Evolutionary conservation across 2,797 vertebrate genomes (phyloP).

Genomic region (Thunnus albacares): DNA sequence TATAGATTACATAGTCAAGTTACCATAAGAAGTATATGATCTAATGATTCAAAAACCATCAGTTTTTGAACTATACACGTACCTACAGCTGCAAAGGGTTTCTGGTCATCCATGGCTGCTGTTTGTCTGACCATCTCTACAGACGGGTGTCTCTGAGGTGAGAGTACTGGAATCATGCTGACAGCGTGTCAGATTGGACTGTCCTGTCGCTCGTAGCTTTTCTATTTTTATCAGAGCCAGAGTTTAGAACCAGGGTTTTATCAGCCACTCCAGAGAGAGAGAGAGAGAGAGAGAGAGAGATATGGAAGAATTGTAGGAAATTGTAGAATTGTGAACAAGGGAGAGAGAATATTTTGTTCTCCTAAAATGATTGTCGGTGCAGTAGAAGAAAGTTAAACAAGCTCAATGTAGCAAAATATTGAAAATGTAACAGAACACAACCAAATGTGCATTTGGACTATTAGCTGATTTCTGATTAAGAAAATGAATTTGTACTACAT

Average conservation of each 20-base stretch:
- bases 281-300: conserved; percentile 17
- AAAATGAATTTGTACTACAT: neutral
- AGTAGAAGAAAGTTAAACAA: conserved; percentile 30
- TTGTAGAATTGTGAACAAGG: conserved; percentile 3
- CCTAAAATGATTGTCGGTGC: neutral
- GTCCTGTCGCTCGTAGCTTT: conserved; percentile 67
- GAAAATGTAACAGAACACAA: neutral
- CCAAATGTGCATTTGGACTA: neutral
- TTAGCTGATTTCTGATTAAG: neutral
- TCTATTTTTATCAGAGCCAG: conserved; percentile 77
- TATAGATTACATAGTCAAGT: neutral
- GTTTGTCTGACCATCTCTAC: conserved; percentile 39
- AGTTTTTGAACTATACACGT: neutral
- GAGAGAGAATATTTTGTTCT: neutral
- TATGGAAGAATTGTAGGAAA: conserved; percentile 28
- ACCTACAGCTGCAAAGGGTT: conserved; percentile 38
- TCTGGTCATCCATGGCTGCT: conserved; percentile 27
- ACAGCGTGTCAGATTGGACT: conserved; percentile 80
- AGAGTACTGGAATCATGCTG: conserved; percentile 71
- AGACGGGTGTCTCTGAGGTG: conserved; percentile 44
- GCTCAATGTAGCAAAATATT: neutral
- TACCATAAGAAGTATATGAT: neutral
- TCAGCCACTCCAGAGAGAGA: conserved; percentile 28
- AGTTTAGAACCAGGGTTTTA: conserved; percentile 59
- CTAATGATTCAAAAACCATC: neutral